Percentiles rank a stretch among this genome's conserved stretches.
These are phyloP conservation scores for Echinometra lucunter DNA, from an alignment of 53 echinoderm and acorn worm species.

Conservation along the genomic window DNA sequence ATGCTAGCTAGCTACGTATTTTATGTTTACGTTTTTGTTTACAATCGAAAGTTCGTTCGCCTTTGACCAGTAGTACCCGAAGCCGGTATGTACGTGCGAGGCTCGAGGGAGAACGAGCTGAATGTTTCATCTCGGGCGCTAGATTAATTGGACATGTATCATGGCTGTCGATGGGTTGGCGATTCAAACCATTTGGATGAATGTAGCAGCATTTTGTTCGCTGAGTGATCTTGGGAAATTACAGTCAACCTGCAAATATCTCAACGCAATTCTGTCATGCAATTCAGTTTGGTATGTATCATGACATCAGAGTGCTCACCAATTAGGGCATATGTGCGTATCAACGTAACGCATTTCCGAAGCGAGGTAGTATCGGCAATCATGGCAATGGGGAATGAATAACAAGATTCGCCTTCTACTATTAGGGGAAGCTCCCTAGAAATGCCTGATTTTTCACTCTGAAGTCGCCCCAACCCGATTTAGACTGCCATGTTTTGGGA, in stretches of 20 bases:
- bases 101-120: too few species aligned
- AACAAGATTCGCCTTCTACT: too few species aligned
- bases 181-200: conserved; percentile 47
- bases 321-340: not conserved
- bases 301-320: not conserved
- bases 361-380: not conserved
- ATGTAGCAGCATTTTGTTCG: conserved; percentile 40
- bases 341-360: not conserved
- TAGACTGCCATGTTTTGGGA: too few species aligned
- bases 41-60: not conserved
- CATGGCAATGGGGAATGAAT: too few species aligned
- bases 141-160: not conserved
- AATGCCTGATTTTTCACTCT: too few species aligned
- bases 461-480: too few species aligned
- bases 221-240: not conserved
- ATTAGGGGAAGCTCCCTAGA: too few species aligned
- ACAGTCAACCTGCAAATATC: conserved; percentile 57
- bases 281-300: conserved; percentile 54
- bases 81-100: too few species aligned
- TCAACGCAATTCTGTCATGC: conserved; percentile 42
- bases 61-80: not conserved
- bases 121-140: too few species aligned
- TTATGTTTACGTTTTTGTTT: too few species aligned
- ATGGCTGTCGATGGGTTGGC: not conserved
- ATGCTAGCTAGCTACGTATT: too few species aligned